phyloP scores from a whole-genome alignment of 1,140 invertebrate genomes.

The Mya arenaria region DNA sequence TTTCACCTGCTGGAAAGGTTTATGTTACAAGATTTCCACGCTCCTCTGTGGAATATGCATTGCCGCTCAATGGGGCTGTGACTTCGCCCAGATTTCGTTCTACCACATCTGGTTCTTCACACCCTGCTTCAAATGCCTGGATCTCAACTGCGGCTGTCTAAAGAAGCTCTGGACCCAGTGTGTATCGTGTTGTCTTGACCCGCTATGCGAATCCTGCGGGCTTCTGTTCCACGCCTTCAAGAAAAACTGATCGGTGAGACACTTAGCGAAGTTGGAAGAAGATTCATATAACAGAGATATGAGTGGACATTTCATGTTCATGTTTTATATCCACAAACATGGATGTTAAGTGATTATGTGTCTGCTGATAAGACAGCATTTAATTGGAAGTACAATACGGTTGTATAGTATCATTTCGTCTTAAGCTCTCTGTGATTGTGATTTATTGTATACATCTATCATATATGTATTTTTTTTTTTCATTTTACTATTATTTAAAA shows the following conservation, averaged over 20 bases:
- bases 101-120: constrained; percentile 78
- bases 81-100: constrained; percentile 89
- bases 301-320: background rate
- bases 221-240: constrained; percentile 30
- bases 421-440: too few relatives aligned
- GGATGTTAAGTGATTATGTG: too few relatives aligned
- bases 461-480: too few relatives aligned
- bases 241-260: too few relatives aligned
- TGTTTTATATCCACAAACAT: background rate
- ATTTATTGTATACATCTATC: too few relatives aligned
- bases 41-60: constrained; percentile 86
- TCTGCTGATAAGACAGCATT: too few relatives aligned
- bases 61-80: constrained; percentile 86
- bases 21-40: constrained; percentile 87
- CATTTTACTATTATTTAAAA: too few relatives aligned
- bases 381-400: too few relatives aligned
- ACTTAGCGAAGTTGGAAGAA: too few relatives aligned
- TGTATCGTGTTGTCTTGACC: constrained; percentile 4
- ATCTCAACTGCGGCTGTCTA: constrained; percentile 74
- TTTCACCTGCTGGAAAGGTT: constrained; percentile 86
- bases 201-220: constrained; percentile 25
- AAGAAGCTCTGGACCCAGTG: background rate
- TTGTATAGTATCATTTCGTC: too few relatives aligned
- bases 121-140: constrained; percentile 73
- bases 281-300: too few relatives aligned